Base-by-base conservation (phyloP, 2,888 invertebrate species). In the Aphidius colemani region DNA sequence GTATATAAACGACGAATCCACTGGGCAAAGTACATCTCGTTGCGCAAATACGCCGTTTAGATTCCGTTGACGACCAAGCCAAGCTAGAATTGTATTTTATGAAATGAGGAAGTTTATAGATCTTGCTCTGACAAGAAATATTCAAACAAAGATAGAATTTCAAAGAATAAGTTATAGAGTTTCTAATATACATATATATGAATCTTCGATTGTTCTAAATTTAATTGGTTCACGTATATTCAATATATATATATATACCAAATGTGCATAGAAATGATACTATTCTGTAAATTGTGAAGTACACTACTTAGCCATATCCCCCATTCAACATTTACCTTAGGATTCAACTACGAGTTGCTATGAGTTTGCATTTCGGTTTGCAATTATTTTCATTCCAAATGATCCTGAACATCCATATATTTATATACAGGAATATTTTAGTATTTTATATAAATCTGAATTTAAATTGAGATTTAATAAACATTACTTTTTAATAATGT, bases 41-140 rank as follows among this genome's bases (percentile, higher is more conserved):
- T 78, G 78, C 75, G 73, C 77, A 78, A 78, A 77, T 78, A 72
- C 72, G 74, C 74, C 74, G 73, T 78, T 78, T 76, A 71, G 69
- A 78, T 78, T 78, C 76, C 69, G 69, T 67, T 70, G 72, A 70
- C 72, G 71, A 66, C 66, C 46, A 53, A 30, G 30, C 30, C 30
- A 30, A 30, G 4, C 30, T 69, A 65, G 68, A 57, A 74, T 73
- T 72, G 71, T 76, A 75, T 76, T 78, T 78, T 78, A 77, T 72
- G 70, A 68, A 57, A 60, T 62, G 59, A 67, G 64, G 18, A 46
- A 53, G 49, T 30, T 9, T 40, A 44, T 43, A 46, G 40, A 58
- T 46, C 51, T 45, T 59, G 44, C 58, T 58, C 53, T 64, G 8
- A 44, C 11, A 9, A n/a, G 7, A 30, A 39, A 18, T 30, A 10